Evolutionary conservation across 2,113 vertebrate species (phyloP).

Genomic region (Proterorhinus semilunaris): DNA sequence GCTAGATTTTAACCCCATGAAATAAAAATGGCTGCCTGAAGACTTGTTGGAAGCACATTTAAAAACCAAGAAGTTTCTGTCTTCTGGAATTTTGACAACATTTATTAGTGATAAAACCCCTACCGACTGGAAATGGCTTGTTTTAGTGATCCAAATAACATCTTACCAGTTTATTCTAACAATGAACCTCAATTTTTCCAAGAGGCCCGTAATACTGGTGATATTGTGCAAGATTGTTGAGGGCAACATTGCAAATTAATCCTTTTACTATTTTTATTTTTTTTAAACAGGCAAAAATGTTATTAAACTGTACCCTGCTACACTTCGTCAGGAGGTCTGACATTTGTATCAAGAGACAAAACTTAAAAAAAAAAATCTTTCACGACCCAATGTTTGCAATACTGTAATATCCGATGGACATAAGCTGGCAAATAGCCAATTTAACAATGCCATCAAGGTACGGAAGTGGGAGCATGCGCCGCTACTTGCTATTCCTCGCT

Average conservation of each 20-base stretch:
- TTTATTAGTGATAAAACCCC: too few relatives aligned
- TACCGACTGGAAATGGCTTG: too few relatives aligned
- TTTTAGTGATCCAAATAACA: not conserved
- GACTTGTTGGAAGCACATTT: too few relatives aligned
- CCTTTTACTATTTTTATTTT: not conserved
- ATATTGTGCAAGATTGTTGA: too few relatives aligned
- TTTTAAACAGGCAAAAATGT: not conserved
- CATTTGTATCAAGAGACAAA: not conserved
- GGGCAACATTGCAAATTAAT: not conserved
- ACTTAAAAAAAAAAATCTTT: not conserved
- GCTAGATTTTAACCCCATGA: too few relatives aligned
- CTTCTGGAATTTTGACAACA: too few relatives aligned
- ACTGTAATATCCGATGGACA: slow-evolving; percentile 34
- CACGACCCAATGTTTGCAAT: slow-evolving; percentile 3
- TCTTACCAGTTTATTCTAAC: not conserved
- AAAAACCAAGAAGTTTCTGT: too few relatives aligned
- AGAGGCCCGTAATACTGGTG: too few relatives aligned
- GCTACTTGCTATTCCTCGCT: slow-evolving; percentile 50
- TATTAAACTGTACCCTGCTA: not conserved
- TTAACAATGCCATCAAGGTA: slow-evolving; percentile 49
- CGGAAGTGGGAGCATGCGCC: slow-evolving; percentile 21
- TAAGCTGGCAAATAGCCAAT: slow-evolving; percentile 55
- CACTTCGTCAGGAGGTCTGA: not conserved
- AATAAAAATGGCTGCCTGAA: too few relatives aligned
- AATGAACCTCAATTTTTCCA: too few relatives aligned